These are phyloP conservation scores for Tragelaphus buxtoni DNA, from an alignment of 2,113 vertebrate genomes.

Conservation along the genomic window DNA sequence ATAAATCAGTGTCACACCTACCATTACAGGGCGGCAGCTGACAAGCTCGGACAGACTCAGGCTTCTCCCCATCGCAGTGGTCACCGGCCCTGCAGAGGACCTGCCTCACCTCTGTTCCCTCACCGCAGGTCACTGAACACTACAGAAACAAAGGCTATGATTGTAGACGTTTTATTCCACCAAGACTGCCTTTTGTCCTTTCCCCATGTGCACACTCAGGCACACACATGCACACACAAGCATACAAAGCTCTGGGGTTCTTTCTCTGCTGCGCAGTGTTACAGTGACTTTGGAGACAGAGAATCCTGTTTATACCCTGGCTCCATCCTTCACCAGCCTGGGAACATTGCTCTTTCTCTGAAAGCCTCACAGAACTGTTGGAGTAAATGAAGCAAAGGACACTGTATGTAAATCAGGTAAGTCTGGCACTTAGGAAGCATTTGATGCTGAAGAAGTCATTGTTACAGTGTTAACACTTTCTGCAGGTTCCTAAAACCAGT, in stretches of 20 bases:
- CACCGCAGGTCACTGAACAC: conserved; percentile 96
- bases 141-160: conserved; percentile 59
- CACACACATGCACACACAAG: accelerated
- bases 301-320: not conserved
- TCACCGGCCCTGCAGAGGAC: conserved; percentile 89
- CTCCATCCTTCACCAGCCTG: not conserved
- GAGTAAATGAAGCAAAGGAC: not conserved
- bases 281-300: not conserved
- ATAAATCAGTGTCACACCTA: conserved; percentile 58
- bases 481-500: not conserved
- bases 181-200: not conserved
- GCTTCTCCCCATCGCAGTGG: conserved; percentile 89
- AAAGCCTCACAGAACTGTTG: not conserved
- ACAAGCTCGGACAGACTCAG: conserved; percentile 83
- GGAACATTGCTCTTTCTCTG: not conserved
- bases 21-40: conserved; percentile 88
- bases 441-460: not conserved
- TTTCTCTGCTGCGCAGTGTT: not conserved
- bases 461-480: not conserved
- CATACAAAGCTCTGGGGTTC: not conserved
- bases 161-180: not conserved
- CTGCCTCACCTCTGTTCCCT: conserved; percentile 87
- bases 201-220: accelerated
- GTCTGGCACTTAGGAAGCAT: too few species aligned
- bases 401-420: not conserved